phyloP scores from a whole-genome alignment of 64 coral and sea anemone genomes.

The Acropora tenuis region DNA sequence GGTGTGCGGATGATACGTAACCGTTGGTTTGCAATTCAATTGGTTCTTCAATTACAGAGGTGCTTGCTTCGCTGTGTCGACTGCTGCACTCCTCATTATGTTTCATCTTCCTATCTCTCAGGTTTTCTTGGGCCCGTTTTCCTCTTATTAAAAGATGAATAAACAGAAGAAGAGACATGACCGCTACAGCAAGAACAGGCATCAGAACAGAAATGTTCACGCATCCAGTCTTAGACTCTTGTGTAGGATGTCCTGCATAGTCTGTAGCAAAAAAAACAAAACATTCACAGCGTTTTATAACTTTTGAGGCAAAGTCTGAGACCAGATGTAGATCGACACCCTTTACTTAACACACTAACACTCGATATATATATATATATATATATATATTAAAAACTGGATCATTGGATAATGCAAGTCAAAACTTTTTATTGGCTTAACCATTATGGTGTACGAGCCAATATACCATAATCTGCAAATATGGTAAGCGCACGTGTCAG shows the following conservation, averaged over 20 bases:
- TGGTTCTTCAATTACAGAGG: background rate
- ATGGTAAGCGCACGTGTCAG: too few species aligned
- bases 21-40: constrained; percentile 11
- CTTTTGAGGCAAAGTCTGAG: too few species aligned
- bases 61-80: constrained; percentile 23
- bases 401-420: too few species aligned
- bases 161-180: constrained; percentile 9
- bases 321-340: too few species aligned
- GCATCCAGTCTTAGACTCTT: constrained; percentile 5
- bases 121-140: background rate
- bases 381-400: too few species aligned
- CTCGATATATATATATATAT: too few species aligned
- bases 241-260: background rate
- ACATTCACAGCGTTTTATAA: background rate
- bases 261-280: background rate
- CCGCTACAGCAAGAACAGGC: constrained; percentile 33
- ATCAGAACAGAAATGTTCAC: constrained; percentile 42
- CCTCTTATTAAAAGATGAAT: constrained; percentile 3
- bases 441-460: too few species aligned
- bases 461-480: too few species aligned
- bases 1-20: background rate
- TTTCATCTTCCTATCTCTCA: background rate
- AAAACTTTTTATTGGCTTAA: too few species aligned
- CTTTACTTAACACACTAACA: too few species aligned
- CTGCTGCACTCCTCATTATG: background rate